These are phyloP conservation scores for Agonum fuliginosum DNA, from an alignment of 2,888 invertebrate species.

Conservation along the genomic window DNA sequence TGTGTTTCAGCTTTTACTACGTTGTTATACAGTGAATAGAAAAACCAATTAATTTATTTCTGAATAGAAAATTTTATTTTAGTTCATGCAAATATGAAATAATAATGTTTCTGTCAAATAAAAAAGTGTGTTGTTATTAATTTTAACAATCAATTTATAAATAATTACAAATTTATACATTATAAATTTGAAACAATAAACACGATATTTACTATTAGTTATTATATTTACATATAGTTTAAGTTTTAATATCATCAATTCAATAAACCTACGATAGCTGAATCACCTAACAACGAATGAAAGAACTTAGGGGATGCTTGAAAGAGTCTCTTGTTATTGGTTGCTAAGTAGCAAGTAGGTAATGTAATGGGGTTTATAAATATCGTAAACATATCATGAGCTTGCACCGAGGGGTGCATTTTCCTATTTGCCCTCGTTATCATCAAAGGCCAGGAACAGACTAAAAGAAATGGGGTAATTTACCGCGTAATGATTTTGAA, in stretches of 20 bases:
- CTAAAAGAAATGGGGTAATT: conserved; percentile 34
- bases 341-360: conserved; percentile 30
- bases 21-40: too few relatives aligned
- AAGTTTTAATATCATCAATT: neutral
- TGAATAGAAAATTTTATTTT: too few relatives aligned
- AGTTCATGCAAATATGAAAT: too few relatives aligned
- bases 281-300: neutral
- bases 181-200: too few relatives aligned
- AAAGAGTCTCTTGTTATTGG: neutral
- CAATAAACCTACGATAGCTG: neutral
- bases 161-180: too few relatives aligned
- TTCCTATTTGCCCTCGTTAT: neutral
- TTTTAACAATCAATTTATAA: too few relatives aligned
- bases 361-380: conserved; percentile 25
- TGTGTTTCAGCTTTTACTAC: too few relatives aligned
- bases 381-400: conserved; percentile 30
- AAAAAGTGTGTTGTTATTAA: too few relatives aligned
- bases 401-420: neutral
- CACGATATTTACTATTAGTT: too few relatives aligned
- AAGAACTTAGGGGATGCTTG: neutral
- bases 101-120: too few relatives aligned
- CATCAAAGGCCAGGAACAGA: conserved; percentile 7
- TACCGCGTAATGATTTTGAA: conserved; percentile 2
- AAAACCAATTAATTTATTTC: too few relatives aligned
- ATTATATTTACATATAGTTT: neutral